Evolutionary conservation across 2,888 invertebrate species (phyloP).

Genomic region (Drosophila formosana): DNA sequence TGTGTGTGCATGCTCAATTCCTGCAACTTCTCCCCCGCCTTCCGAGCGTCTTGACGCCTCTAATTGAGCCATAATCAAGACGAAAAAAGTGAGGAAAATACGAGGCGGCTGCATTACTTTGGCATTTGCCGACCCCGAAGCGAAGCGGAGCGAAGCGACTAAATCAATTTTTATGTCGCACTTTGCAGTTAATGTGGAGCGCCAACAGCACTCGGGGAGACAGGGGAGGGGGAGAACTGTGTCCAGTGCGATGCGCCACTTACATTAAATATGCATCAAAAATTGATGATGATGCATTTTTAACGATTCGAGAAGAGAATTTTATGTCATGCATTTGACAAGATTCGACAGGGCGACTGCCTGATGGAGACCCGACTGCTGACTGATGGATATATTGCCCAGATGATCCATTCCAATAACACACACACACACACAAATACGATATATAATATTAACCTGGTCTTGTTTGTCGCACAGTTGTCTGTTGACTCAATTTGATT

Average conservation of each 20-base stretch:
- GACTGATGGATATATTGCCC: conserved; percentile 44
- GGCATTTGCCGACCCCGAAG: conserved; percentile 41
- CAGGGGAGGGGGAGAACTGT: not conserved
- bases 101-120: conserved; percentile 46
- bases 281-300: conserved; percentile 81
- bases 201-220: conserved; percentile 19
- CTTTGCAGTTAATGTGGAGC: conserved; percentile 70
- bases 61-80: conserved; percentile 70
- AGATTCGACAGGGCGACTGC: conserved; percentile 59
- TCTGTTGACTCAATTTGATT: conserved; percentile 68
- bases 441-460: conserved; percentile 24
- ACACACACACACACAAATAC: conserved; percentile 13
- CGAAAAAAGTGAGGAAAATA: conserved; percentile 1
- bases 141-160: conserved; percentile 39
- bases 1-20: conserved; percentile 18
- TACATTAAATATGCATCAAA: conserved; percentile 80
- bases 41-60: conserved; percentile 30
- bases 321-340: conserved; percentile 75
- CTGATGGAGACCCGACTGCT: too few species aligned
- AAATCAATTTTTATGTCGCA: conserved; percentile 79
- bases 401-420: conserved; percentile 34
- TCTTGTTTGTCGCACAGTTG: conserved; percentile 18
- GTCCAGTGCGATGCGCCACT: conserved; percentile 45
- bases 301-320: conserved; percentile 73
- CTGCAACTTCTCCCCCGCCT: not conserved